phyloP scores from a whole-genome alignment of 2,888 invertebrate species.

The Acanthopleura granulata region DNA sequence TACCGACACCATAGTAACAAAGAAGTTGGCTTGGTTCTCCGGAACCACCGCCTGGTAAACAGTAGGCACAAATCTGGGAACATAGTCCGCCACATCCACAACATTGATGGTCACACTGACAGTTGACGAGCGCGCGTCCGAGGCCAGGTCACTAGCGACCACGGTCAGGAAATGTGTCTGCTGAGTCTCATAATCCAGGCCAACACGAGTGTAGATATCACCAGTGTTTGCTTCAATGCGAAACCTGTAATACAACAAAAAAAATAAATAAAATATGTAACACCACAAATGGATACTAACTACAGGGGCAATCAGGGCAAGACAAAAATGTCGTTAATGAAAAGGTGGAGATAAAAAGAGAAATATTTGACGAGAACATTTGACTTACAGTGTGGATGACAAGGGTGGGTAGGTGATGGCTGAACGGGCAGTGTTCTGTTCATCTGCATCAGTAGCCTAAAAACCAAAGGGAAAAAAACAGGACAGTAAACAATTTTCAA shows the following conservation, averaged over 20 bases:
- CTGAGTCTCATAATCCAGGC: constrained; percentile 47
- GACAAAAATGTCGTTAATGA: neutral
- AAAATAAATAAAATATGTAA: neutral
- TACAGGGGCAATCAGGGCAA: too few relatives aligned
- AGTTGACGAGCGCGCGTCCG: constrained; percentile 39
- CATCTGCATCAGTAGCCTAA: constrained; percentile 44
- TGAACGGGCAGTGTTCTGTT: constrained; percentile 36
- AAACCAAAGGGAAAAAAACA: constrained; percentile 6
- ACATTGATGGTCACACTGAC: constrained; percentile 48
- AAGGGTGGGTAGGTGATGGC: constrained; percentile 34
- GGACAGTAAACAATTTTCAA: too few relatives aligned
- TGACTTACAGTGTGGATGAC: constrained; percentile 17
- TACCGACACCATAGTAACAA: constrained; percentile 9
- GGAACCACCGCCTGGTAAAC: constrained; percentile 39
- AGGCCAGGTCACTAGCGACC: constrained; percentile 40
- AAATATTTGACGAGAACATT: neutral
- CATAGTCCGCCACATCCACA: constrained; percentile 58
- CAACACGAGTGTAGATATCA: constrained; percentile 38
- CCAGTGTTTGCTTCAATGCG: constrained; percentile 43
- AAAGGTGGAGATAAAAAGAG: neutral
- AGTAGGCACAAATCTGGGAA: constrained; percentile 48
- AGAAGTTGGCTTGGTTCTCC: constrained; percentile 30
- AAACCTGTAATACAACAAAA: constrained; percentile 31
- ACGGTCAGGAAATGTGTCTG: constrained; percentile 39
- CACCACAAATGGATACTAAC: neutral